Conservation (phyloP, 2,888 invertebrate species). For the Nomada lathburiana region DNA sequence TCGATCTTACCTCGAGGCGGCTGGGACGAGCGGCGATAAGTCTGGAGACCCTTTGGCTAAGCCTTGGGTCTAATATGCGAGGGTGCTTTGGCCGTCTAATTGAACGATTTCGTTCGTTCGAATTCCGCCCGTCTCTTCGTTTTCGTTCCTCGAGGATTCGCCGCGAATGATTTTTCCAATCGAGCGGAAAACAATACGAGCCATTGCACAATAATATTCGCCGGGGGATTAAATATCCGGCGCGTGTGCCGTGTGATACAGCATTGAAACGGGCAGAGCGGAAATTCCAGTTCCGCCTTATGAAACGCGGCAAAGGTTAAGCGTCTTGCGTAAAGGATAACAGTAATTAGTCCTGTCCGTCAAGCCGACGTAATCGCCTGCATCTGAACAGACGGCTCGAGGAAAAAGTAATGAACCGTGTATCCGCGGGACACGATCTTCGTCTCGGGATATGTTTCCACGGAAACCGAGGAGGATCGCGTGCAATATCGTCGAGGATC, state of each 20-base stretch:
- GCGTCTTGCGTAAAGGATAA: background rate
- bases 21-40: background rate
- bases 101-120: too few species aligned
- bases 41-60: background rate
- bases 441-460: background rate
- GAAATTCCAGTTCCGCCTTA: background rate
- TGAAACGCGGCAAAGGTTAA: background rate
- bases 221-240: background rate
- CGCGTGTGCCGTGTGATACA: background rate
- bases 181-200: too few species aligned
- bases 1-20: constrained; percentile 25
- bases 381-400: background rate
- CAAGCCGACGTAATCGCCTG: background rate
- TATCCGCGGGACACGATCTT: background rate
- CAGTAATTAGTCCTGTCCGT: constrained; percentile 7
- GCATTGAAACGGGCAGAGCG: too few species aligned
- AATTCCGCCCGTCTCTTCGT: too few species aligned
- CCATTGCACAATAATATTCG: background rate
- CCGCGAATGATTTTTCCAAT: too few species aligned
- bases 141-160: too few species aligned
- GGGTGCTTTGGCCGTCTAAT: too few species aligned
- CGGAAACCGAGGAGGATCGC: background rate
- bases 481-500: background rate
- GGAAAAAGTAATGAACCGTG: background rate
- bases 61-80: background rate